phyloP scores from a whole-genome alignment of 2,113 vertebrate genomes.

The Lepisosteus osseus region DNA sequence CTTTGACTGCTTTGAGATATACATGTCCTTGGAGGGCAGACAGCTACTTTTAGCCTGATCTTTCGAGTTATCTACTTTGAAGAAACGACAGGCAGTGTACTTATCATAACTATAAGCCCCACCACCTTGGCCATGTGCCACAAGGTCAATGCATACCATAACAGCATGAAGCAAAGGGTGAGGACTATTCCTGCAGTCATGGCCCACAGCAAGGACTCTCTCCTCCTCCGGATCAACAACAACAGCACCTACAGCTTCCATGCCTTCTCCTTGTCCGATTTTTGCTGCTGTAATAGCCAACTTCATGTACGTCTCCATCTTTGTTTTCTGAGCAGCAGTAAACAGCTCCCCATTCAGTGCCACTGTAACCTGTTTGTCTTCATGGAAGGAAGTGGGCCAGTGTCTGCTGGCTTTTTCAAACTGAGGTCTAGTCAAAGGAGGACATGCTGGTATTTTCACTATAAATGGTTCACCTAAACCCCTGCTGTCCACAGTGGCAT shows the following conservation, averaged over 20 bases:
- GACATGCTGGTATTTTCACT: conserved; percentile 62
- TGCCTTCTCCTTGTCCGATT: conserved; percentile 44
- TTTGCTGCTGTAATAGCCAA: conserved; percentile 61
- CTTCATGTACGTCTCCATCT: conserved; percentile 71
- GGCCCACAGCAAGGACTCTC: conserved; percentile 62
- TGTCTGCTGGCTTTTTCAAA: conserved; percentile 70
- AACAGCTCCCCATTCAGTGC: conserved; percentile 68
- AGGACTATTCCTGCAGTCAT: conserved; percentile 59
- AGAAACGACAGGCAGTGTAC: conserved; percentile 55
- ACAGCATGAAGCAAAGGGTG: conserved; percentile 74
- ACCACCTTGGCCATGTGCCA: conserved; percentile 74
- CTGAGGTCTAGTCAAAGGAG: conserved; percentile 74
- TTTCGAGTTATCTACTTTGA: background rate
- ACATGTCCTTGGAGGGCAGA: background rate
- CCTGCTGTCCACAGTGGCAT: conserved; percentile 15
- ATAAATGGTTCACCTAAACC: conserved; percentile 75
- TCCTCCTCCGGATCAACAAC: conserved; percentile 64
- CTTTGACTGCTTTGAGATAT: background rate
- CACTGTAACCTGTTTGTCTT: conserved; percentile 68
- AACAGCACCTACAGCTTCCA: conserved; percentile 67
- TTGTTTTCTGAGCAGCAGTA: conserved; percentile 46
- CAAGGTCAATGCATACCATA: conserved; percentile 83
- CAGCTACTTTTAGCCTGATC: background rate
- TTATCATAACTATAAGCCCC: conserved; percentile 56
- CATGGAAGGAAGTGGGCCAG: conserved; percentile 83